Conservation (phyloP, 2,113 vertebrate species). For the Malaclemys terrapin region DNA sequence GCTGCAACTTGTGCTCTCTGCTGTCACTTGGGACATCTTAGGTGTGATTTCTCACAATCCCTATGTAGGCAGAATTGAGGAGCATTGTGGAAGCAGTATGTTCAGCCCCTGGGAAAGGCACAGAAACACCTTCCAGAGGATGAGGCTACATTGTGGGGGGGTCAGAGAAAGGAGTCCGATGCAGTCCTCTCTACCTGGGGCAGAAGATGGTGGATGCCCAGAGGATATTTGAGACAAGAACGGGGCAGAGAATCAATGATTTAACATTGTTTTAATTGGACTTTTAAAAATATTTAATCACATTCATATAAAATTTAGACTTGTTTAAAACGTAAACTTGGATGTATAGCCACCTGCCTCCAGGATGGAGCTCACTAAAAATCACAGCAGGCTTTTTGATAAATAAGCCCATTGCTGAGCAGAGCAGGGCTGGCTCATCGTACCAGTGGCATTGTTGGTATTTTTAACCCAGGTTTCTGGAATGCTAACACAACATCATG, state of each 20-base stretch:
- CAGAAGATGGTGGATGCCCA: not conserved
- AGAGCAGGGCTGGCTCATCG: not conserved
- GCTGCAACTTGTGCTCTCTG: not conserved
- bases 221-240: not conserved
- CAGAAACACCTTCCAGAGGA: not conserved
- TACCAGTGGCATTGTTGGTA: not conserved
- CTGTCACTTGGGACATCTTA: not conserved
- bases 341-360: not conserved
- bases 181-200: not conserved
- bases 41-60: not conserved
- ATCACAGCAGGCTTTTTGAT: rapidly evolving
- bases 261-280: not conserved
- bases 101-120: not conserved
- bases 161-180: not conserved
- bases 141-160: not conserved
- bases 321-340: too few species aligned
- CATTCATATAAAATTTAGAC: too few species aligned
- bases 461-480: not conserved
- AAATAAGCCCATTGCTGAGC: rapidly evolving
- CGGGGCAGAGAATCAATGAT: not conserved
- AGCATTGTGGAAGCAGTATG: not conserved
- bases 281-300: too few species aligned
- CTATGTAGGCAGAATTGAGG: not conserved
- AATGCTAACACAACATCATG: not conserved
- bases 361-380: not conserved